Conservation (phyloP, 2,797 vertebrate genomes). For the Momotus momota region DNA sequence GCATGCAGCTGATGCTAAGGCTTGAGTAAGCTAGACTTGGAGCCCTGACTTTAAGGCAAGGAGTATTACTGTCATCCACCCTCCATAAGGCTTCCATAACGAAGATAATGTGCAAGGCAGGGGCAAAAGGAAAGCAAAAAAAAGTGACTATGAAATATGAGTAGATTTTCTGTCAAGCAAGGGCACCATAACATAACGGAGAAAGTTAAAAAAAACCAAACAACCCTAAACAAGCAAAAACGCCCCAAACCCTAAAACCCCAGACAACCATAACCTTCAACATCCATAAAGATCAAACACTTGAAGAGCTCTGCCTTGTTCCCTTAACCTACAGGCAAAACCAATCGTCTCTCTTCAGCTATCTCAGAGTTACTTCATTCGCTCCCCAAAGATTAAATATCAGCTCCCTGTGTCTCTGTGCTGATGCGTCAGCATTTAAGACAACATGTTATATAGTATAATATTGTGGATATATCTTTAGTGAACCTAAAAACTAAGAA, state of each 20-base stretch:
- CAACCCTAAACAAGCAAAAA: background rate
- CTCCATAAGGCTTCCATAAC: background rate
- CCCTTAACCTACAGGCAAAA: background rate
- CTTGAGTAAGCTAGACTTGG: background rate
- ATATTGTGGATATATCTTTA: background rate
- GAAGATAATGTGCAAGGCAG: background rate
- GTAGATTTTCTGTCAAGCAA: background rate
- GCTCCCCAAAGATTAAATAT: background rate
- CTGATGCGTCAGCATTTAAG: background rate
- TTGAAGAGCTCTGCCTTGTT: background rate
- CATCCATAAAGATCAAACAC: background rate
- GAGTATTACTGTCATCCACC: accelerated
- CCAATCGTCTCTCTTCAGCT: accelerated
- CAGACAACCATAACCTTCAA: background rate
- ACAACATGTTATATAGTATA: background rate
- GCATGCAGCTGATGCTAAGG: background rate
- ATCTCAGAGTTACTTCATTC: background rate
- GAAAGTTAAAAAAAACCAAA: background rate
- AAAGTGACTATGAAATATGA: background rate
- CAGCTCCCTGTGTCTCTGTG: background rate
- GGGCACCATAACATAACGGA: background rate
- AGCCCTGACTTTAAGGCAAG: background rate
- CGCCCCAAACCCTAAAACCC: background rate
- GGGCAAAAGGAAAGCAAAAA: background rate
- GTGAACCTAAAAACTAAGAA: background rate